Percentiles rank a stretch among this genome's conserved stretches.
phyloP scores from a whole-genome alignment of 1,140 invertebrate species.

The Panagrolaimus sp. region DNA sequence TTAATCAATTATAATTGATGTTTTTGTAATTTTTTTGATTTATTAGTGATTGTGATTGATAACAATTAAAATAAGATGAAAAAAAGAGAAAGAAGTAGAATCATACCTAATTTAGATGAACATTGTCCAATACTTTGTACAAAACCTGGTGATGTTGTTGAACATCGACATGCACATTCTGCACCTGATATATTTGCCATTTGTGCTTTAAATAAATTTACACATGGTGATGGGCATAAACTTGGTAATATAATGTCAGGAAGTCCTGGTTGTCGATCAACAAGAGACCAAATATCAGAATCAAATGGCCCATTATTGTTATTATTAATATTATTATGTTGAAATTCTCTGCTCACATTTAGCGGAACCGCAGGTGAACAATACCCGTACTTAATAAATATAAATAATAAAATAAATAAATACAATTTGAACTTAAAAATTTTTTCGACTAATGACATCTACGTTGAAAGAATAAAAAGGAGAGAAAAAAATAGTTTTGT shows the following conservation, averaged over 20 bases:
- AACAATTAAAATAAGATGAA: too few relatives aligned
- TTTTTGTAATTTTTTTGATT: neutral
- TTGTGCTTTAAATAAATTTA: conserved; percentile 4
- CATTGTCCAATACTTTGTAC: conserved; percentile 19
- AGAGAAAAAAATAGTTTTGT: too few relatives aligned
- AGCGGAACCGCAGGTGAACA: too few relatives aligned
- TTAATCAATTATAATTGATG: neutral
- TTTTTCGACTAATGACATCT: too few relatives aligned
- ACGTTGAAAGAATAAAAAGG: too few relatives aligned
- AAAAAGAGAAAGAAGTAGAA: too few relatives aligned
- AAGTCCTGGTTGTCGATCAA: neutral
- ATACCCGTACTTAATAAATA: too few relatives aligned
- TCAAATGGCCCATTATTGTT: neutral
- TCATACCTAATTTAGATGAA: neutral
- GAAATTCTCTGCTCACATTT: too few relatives aligned
- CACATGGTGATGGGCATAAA: conserved; percentile 8
- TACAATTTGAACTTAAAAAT: too few relatives aligned
- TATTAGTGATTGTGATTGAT: too few relatives aligned
- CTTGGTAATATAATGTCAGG: conserved; percentile 8
- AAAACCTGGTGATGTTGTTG: conserved; percentile 16
- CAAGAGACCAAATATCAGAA: conserved; percentile 2
- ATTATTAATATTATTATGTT: too few relatives aligned
- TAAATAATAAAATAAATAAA: too few relatives aligned
- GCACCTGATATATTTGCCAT: neutral
- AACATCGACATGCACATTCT: conserved; percentile 17